Evolutionary conservation across 2,888 invertebrate genomes (phyloP).

Genomic region (Sinopyrophorus schimmeli): DNA sequence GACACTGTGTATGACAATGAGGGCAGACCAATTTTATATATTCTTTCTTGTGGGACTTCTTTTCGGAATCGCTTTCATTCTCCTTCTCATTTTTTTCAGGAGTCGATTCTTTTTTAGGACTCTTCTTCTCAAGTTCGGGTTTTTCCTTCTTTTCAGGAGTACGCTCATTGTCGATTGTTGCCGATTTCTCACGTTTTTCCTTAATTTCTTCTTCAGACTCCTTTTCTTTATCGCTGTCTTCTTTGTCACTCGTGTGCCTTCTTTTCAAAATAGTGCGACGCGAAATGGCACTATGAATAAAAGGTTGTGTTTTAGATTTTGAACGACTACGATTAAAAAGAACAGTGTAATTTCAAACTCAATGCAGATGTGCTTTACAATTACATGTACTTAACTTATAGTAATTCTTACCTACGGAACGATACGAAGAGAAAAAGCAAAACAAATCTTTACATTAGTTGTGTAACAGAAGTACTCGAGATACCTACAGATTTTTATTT

Average conservation of each 20-base stretch:
- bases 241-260: slow-evolving; percentile 37
- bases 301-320: too few relatives aligned
- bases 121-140: slow-evolving; percentile 46
- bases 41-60: slow-evolving; percentile 46
- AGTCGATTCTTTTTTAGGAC: slow-evolving; percentile 56
- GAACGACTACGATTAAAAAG: too few relatives aligned
- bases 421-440: slow-evolving; percentile 23
- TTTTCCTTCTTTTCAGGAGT: slow-evolving; percentile 48
- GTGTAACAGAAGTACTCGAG: too few relatives aligned
- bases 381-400: too few relatives aligned
- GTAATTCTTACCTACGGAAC: too few relatives aligned
- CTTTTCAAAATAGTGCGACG: slow-evolving; percentile 34
- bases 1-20: slow-evolving; percentile 74
- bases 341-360: slow-evolving; percentile 3
- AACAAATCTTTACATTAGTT: slow-evolving; percentile 23
- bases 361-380: too few relatives aligned
- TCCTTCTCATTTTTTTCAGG: slow-evolving; percentile 62
- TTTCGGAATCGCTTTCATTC: slow-evolving; percentile 51
- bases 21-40: slow-evolving; percentile 77
- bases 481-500: too few relatives aligned
- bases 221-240: slow-evolving; percentile 53
- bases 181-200: slow-evolving; percentile 49
- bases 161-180: slow-evolving; percentile 45
- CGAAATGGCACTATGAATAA: slow-evolving; percentile 41
- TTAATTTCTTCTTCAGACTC: slow-evolving; percentile 52